Evolutionary conservation across 2,888 invertebrate species (phyloP).

Genomic region (Oxytorus armatus): DNA sequence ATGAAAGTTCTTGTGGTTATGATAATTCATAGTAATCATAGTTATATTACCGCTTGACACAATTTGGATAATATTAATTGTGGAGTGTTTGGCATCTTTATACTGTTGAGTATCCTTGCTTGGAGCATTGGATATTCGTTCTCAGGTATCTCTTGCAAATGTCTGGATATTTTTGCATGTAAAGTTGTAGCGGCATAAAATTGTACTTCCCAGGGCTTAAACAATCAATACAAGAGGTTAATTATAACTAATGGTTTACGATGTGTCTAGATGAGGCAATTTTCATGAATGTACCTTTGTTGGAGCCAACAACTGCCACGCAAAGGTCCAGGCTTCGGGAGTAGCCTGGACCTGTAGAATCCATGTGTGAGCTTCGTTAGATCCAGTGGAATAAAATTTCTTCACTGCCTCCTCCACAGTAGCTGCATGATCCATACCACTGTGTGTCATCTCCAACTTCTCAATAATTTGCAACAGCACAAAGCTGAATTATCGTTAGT

Average conservation of each 20-base stretch:
- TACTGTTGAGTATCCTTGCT: constrained; percentile 91
- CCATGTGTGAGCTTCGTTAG: constrained; percentile 93
- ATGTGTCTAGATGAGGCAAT: neutral
- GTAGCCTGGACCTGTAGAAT: constrained; percentile 94
- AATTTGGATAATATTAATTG: constrained; percentile 94
- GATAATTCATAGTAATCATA: constrained; percentile 18
- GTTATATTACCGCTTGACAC: constrained; percentile 91
- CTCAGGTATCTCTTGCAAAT: constrained; percentile 94
- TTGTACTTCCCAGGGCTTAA: constrained; percentile 94
- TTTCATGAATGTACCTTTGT: constrained; percentile 88
- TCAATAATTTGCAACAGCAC: neutral
- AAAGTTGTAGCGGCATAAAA: constrained; percentile 97
- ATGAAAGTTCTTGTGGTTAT: neutral
- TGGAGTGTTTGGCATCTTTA: constrained; percentile 92
- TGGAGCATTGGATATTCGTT: constrained; percentile 92
- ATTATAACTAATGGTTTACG: constrained; percentile 6
- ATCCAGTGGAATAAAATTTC: constrained; percentile 87
- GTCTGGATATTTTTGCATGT: constrained; percentile 94
- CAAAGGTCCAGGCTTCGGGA: constrained; percentile 96
- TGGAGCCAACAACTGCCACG: constrained; percentile 94
- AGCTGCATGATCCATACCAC: constrained; percentile 80
- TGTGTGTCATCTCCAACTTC: neutral
- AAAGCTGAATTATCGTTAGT: neutral
- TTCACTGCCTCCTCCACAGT: constrained; percentile 84
- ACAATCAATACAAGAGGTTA: constrained; percentile 66